phyloP scores from a whole-genome alignment of 2,113 vertebrate species.

The Balaeniceps rex region DNA sequence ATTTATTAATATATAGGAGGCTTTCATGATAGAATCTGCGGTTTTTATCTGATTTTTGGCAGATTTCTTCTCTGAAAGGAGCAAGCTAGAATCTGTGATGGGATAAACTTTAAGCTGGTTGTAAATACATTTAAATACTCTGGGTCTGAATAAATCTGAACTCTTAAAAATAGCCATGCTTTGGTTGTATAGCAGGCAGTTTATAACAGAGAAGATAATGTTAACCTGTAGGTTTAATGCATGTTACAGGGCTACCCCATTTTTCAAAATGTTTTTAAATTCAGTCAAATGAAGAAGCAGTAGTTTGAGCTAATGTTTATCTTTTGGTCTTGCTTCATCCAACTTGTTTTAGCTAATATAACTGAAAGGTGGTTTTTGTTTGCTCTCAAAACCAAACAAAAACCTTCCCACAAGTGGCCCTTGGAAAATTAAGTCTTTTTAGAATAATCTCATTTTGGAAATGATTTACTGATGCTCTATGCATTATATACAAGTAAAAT shows the following conservation, averaged over 20 bases:
- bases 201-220: not conserved
- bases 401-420: not conserved
- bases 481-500: not conserved
- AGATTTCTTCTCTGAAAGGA: not conserved
- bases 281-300: not conserved
- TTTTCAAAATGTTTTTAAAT: not conserved
- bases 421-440: not conserved
- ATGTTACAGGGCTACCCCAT: not conserved
- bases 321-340: not conserved
- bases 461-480: not conserved
- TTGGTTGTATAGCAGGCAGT: not conserved
- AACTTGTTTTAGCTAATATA: not conserved
- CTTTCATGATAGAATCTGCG: conserved; percentile 22
- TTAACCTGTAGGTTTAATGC: not conserved
- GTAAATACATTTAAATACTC: conserved; percentile 34
- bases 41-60: conserved; percentile 33
- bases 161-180: not conserved
- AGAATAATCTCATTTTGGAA: not conserved
- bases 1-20: not conserved
- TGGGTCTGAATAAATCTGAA: not conserved
- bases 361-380: not conserved
- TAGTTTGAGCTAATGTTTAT: not conserved
- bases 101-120: conserved; percentile 46
- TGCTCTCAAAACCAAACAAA: not conserved
- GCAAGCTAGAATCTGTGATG: not conserved